Conservation (phyloP, 2,797 vertebrate species). For the Sebastes cheni region DNA sequence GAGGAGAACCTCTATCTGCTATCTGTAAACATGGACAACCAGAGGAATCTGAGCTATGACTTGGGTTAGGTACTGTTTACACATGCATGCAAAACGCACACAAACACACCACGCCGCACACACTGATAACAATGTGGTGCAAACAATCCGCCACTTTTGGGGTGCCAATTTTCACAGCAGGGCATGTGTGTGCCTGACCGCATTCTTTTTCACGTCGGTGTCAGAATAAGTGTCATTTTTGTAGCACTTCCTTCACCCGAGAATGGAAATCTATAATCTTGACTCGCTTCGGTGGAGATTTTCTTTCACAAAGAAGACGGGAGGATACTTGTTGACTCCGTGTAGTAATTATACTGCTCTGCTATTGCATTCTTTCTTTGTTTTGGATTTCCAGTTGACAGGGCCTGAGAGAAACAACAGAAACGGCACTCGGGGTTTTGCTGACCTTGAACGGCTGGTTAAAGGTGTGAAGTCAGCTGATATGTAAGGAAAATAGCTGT, state of each 20-base stretch:
- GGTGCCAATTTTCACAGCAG: slow-evolving; percentile 48
- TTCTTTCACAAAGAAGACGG: slow-evolving; percentile 35
- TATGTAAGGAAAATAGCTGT: background rate
- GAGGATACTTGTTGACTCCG: slow-evolving; percentile 18
- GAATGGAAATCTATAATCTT: slow-evolving; percentile 60
- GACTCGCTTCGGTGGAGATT: slow-evolving; percentile 16
- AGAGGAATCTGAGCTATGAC: slow-evolving; percentile 71
- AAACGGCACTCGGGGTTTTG: background rate
- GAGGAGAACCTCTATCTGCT: slow-evolving; percentile 40
- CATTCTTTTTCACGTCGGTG: slow-evolving; percentile 62
- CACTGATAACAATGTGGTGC: slow-evolving; percentile 51
- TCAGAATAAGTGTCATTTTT: slow-evolving; percentile 64
- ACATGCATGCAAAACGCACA: slow-evolving; percentile 38
- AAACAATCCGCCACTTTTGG: slow-evolving; percentile 42
- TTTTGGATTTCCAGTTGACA: slow-evolving; percentile 35
- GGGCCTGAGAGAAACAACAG: background rate
- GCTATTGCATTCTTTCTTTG: slow-evolving; percentile 54
- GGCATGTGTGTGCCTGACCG: slow-evolving; percentile 56
- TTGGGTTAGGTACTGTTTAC: slow-evolving; percentile 59
- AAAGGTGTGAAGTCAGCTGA: slow-evolving; percentile 2
- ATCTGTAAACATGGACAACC: slow-evolving; percentile 57
- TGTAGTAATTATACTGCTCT: slow-evolving; percentile 43
- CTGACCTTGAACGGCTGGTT: background rate
- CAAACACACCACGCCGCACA: slow-evolving; percentile 21
- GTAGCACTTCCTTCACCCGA: slow-evolving; percentile 43